A percentile compares a stretch with the other conserved stretches of the same genome.
Conservation (phyloP, 2,113 vertebrate species). For the Serinus canaria region DNA sequence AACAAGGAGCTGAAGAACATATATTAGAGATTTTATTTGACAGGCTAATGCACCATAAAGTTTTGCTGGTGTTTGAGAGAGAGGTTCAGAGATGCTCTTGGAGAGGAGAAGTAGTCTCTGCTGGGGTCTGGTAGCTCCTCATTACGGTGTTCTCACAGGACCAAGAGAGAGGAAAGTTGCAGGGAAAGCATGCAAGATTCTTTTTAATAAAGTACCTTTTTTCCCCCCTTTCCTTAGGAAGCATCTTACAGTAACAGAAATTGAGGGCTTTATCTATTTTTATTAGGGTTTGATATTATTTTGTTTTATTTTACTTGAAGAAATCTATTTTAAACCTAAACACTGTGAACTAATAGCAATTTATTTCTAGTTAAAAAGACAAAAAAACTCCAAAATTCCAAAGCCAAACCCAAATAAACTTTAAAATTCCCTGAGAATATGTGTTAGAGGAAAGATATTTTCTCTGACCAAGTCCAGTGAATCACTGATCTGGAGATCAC, state of each 20-base stretch:
- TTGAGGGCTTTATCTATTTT: background rate
- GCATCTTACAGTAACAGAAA: background rate
- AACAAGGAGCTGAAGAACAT: background rate
- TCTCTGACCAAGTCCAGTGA: background rate
- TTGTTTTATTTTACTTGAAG: background rate
- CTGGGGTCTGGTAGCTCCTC: background rate
- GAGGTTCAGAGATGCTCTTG: background rate
- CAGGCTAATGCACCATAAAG: background rate
- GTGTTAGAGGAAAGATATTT: background rate
- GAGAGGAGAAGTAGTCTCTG: background rate
- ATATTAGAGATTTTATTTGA: background rate
- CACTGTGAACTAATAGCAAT: accelerated
- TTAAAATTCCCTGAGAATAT: background rate
- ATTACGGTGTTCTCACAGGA: background rate
- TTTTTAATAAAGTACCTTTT: background rate
- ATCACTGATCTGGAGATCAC: background rate
- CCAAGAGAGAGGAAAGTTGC: background rate
- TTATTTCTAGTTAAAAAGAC: background rate
- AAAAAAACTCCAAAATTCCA: accelerated
- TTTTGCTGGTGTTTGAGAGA: background rate
- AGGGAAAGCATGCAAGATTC: background rate
- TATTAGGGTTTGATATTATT: background rate
- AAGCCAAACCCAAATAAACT: background rate
- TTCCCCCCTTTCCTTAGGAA: accelerated
- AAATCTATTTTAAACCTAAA: background rate